Evolutionary conservation across 2,888 invertebrate genomes (phyloP).

Genomic region (Stenoptilia bipunctidactyla): DNA sequence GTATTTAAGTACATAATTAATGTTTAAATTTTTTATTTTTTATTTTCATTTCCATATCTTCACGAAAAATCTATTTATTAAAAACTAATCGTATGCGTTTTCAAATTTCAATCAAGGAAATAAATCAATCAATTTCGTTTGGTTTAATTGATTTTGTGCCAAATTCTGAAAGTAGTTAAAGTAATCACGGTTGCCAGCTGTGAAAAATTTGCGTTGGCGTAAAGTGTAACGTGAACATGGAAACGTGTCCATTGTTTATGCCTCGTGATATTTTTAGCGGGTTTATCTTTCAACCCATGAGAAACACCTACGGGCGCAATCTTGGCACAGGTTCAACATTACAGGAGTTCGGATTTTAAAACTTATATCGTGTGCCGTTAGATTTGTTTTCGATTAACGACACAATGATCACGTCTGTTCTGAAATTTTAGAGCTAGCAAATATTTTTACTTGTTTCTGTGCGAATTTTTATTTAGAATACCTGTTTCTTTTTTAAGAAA

Average conservation of each 20-base stretch:
- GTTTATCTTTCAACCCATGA: constrained; percentile 62
- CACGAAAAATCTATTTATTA: no score
- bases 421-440: no score
- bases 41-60: no score
- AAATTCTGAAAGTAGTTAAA: constrained; percentile 4
- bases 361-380: constrained; percentile 27
- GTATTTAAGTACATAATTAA: no score
- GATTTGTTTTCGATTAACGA: constrained; percentile 33
- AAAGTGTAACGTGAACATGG: constrained; percentile 25
- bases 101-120: no score
- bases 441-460: no score
- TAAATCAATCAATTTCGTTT: background rate
- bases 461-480: no score
- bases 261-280: constrained; percentile 51
- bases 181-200: constrained; percentile 11
- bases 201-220: constrained; percentile 32
- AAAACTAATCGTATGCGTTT: no score
- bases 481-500: no score
- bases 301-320: constrained; percentile 45
- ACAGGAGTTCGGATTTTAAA: constrained; percentile 57
- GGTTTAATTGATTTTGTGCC: constrained; percentile 4
- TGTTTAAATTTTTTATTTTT: no score
- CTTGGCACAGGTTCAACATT: constrained; percentile 60
- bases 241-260: constrained; percentile 61
- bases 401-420: no score